These are phyloP conservation scores for Agrilus biguttatus DNA, from an alignment of 2,888 invertebrate species.

Conservation along the genomic window DNA sequence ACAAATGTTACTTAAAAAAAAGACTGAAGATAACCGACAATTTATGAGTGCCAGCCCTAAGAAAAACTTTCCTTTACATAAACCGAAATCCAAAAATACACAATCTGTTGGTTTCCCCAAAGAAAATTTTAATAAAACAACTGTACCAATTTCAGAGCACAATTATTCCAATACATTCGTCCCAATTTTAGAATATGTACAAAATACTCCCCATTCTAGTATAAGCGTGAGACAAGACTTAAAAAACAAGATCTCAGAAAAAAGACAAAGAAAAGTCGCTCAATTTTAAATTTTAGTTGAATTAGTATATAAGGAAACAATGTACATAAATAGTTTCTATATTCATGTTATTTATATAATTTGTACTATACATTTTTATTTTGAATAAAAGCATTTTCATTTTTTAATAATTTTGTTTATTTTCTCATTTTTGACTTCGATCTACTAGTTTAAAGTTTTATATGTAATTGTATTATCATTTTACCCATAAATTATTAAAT, in stretches of 20 bases:
- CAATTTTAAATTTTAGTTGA: background rate
- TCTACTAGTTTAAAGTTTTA: no score
- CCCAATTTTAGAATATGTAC: constrained; percentile 4
- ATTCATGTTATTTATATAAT: background rate
- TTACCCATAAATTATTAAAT: no score
- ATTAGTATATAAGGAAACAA: background rate
- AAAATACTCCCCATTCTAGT: constrained; percentile 2
- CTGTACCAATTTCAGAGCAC: constrained; percentile 10
- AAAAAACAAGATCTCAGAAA: constrained; percentile 29
- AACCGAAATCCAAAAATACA: constrained; percentile 3
- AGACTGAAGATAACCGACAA: constrained; percentile 8
- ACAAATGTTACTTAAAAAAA: constrained; percentile 27
- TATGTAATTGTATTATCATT: no score
- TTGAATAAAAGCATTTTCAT: background rate
- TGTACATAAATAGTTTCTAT: constrained; percentile 2
- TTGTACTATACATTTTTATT: background rate
- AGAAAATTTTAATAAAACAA: constrained; percentile 1
- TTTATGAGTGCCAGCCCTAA: background rate
- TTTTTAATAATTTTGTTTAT: no score
- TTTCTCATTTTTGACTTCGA: no score
- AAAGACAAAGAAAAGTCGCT: constrained; percentile 11
- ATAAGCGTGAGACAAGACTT: constrained; percentile 24
- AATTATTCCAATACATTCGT: constrained; percentile 12
- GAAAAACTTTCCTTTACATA: background rate
- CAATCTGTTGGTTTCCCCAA: constrained; percentile 4